Evolutionary conservation across 1,140 invertebrate genomes (phyloP).

Genomic region (Achatina immaculata): DNA sequence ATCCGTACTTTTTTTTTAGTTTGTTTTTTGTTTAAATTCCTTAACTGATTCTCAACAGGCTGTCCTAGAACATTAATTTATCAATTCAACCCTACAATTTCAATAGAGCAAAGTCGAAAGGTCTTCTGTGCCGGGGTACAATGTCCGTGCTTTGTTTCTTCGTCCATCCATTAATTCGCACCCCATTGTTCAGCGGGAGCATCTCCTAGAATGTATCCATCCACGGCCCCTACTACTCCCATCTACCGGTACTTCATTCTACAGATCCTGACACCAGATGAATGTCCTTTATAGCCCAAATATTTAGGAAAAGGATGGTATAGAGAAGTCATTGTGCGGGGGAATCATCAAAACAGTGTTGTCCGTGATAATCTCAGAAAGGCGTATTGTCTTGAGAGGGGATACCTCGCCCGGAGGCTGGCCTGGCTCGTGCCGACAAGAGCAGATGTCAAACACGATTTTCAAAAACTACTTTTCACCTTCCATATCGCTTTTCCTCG

Average conservation of each 20-base stretch:
- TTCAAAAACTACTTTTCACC: background rate
- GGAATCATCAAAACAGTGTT: background rate
- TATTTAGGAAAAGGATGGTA: slow-evolving; percentile 6
- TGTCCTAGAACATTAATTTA: slow-evolving; percentile 8
- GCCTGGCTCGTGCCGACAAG: background rate
- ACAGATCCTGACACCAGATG: background rate
- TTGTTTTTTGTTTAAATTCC: too few species aligned
- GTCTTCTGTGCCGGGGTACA: background rate
- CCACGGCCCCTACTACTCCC: background rate
- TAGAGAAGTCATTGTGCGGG: background rate
- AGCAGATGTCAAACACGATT: slow-evolving; percentile 12
- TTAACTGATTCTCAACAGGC: background rate
- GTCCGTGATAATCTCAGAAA: background rate
- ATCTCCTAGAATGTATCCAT: background rate
- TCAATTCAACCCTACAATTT: background rate
- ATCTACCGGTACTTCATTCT: background rate
- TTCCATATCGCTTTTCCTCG: background rate
- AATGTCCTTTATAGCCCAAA: background rate
- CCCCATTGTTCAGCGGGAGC: background rate
- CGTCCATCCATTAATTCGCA: background rate
- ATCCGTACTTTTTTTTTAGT: too few species aligned
- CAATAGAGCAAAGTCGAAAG: background rate
- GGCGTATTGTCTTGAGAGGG: background rate
- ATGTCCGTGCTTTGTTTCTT: background rate
- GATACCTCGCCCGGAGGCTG: background rate